These are phyloP conservation scores for Drosophila novamexicana DNA, from an alignment of 1,140 invertebrate species.

Conservation along the genomic window DNA sequence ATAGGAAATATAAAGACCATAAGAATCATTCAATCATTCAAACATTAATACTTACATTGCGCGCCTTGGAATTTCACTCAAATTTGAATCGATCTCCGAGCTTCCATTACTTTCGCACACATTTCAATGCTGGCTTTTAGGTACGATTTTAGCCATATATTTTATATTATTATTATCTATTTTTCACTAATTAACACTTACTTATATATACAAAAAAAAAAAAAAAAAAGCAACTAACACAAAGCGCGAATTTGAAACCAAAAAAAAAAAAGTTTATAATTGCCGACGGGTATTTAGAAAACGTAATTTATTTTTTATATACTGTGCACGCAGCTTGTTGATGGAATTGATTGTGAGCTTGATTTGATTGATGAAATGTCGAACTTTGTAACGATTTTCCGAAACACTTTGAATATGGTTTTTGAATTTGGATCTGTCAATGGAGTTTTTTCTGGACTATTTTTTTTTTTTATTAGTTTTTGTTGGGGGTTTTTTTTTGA, in stretches of 20 bases:
- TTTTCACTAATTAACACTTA: slow-evolving; percentile 24
- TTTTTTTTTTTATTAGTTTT: slow-evolving; percentile 10
- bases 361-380: slow-evolving; percentile 6
- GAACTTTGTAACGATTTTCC: slow-evolving; percentile 7
- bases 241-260: neutral
- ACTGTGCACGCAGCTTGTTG: slow-evolving; percentile 43
- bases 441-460: neutral
- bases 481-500: neutral
- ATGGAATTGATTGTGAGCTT: slow-evolving; percentile 23
- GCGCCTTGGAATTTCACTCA: slow-evolving; percentile 36
- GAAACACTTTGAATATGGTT: slow-evolving; percentile 27
- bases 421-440: slow-evolving; percentile 35
- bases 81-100: slow-evolving; percentile 11
- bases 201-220: slow-evolving; percentile 31
- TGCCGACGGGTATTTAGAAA: slow-evolving; percentile 54
- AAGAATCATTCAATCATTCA: neutral
- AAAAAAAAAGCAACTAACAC: slow-evolving; percentile 38
- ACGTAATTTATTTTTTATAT: slow-evolving; percentile 5
- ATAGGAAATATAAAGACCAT: neutral
- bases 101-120: neutral
- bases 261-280: slow-evolving; percentile 33
- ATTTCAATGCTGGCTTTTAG: slow-evolving; percentile 1
- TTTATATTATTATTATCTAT: neutral
- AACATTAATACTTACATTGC: slow-evolving; percentile 46
- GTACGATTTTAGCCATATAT: neutral